A percentile compares a stretch with the other conserved stretches of the same genome.
Conservation (phyloP, 2,797 vertebrate species). For the Thamnophis elegans region DNA sequence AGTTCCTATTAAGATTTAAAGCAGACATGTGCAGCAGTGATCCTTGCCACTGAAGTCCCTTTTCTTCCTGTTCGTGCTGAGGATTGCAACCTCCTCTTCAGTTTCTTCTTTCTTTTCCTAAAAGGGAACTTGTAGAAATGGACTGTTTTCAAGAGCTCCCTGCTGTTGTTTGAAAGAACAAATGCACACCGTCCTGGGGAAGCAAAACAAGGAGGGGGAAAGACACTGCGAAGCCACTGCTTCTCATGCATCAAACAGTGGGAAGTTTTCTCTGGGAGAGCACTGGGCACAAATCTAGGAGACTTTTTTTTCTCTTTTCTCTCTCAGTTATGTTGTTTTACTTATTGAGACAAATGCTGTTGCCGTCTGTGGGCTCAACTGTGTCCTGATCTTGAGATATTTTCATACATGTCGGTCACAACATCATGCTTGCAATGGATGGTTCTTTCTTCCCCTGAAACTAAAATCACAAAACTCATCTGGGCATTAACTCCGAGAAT, state of each 20-base stretch:
- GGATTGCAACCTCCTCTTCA: slow-evolving; percentile 45
- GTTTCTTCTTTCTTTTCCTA: slow-evolving; percentile 28
- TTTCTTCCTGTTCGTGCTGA: slow-evolving; percentile 34
- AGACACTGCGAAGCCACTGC: neutral
- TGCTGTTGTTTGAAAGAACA: slow-evolving; percentile 36
- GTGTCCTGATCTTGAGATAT: neutral
- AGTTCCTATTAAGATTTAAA: neutral
- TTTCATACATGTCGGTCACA: neutral
- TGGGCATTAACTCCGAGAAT: neutral
- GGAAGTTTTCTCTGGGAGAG: neutral
- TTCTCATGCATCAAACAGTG: neutral
- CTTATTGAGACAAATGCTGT: neutral
- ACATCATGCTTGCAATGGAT: neutral
- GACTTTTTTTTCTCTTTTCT: neutral
- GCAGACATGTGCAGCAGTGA: slow-evolving; percentile 28
- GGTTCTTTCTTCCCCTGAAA: neutral
- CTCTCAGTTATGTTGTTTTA: neutral
- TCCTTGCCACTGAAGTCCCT: slow-evolving; percentile 27
- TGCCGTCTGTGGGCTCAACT: neutral
- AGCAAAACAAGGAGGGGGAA: neutral
- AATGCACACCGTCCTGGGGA: neutral
- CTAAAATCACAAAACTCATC: neutral
- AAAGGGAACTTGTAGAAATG: slow-evolving; percentile 35
- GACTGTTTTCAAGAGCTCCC: slow-evolving; percentile 14
- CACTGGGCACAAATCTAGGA: neutral